Evolutionary conservation across 2,113 vertebrate genomes (phyloP).

Genomic region (Mohoua ochrocephala): DNA sequence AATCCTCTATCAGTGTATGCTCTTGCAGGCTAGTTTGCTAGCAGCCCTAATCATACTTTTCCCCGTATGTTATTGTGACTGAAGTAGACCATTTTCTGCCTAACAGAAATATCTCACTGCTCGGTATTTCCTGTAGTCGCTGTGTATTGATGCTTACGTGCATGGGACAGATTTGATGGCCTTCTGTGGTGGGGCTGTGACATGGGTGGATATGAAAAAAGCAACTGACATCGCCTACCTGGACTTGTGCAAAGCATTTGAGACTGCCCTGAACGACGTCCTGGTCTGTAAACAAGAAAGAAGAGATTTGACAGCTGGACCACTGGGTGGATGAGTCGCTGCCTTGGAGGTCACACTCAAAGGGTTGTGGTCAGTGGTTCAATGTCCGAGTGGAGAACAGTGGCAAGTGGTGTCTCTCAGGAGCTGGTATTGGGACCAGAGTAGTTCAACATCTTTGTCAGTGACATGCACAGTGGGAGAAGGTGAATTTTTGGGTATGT

Average conservation of each 20-base stretch:
- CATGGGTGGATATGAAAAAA: not conserved
- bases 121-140: not conserved
- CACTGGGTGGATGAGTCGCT: not conserved
- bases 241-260: not conserved
- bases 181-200: not conserved
- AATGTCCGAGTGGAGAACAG: no score
- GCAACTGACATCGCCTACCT: not conserved
- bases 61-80: slow-evolving; percentile 3
- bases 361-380: not conserved
- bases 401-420: rapidly evolving
- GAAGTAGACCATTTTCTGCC: slow-evolving; percentile 44
- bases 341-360: not conserved
- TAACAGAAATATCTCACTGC: not conserved
- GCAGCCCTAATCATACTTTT: slow-evolving; percentile 50
- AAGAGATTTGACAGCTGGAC: not conserved
- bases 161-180: no score
- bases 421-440: rapidly evolving
- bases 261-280: no score
- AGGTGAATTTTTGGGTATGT: not conserved
- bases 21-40: slow-evolving; percentile 20
- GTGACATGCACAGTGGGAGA: no score
- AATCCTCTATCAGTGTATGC: slow-evolving; percentile 45
- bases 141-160: not conserved
- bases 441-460: not conserved
- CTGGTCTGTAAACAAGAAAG: not conserved